These are phyloP conservation scores for Hoplostethus atlanticus DNA, from an alignment of 2,797 vertebrate genomes.

Conservation along the genomic window DNA sequence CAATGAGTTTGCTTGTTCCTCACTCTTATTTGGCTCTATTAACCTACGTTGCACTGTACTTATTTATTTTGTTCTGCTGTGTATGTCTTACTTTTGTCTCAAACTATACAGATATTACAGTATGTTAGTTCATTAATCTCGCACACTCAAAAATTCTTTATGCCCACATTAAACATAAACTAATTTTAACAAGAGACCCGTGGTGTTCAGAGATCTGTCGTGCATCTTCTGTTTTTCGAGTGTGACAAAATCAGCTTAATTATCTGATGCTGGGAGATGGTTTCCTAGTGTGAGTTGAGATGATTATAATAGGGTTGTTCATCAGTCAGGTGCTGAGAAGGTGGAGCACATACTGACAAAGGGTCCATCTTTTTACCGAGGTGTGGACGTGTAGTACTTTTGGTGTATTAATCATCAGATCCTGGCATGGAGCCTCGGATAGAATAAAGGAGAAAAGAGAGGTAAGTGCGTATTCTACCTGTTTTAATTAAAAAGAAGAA, in stretches of 20 bases:
- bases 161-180: constrained; percentile 74
- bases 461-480: constrained; percentile 4
- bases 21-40: constrained; percentile 44
- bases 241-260: constrained; percentile 73
- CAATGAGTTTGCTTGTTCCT: constrained; percentile 27
- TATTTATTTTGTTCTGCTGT: constrained; percentile 77
- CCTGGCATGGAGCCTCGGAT: constrained; percentile 1
- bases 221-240: constrained; percentile 54
- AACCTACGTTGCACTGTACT: constrained; percentile 65
- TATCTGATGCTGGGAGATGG: constrained; percentile 46
- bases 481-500: constrained; percentile 18
- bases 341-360: constrained; percentile 52
- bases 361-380: constrained; percentile 28
- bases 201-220: constrained; percentile 33
- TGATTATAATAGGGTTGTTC: constrained; percentile 78
- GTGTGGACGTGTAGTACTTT: constrained; percentile 32
- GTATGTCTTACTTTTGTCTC: constrained; percentile 64
- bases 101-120: constrained; percentile 62
- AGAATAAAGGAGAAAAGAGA: constrained; percentile 32
- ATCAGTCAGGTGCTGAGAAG: constrained; percentile 76
- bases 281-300: constrained; percentile 57
- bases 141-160: constrained; percentile 66
- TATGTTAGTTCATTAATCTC: constrained; percentile 67
- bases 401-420: constrained; percentile 43
- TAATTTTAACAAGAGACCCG: constrained; percentile 54